phyloP scores from a whole-genome alignment of 2,888 invertebrate genomes.

The Pimpla rufipes region DNA sequence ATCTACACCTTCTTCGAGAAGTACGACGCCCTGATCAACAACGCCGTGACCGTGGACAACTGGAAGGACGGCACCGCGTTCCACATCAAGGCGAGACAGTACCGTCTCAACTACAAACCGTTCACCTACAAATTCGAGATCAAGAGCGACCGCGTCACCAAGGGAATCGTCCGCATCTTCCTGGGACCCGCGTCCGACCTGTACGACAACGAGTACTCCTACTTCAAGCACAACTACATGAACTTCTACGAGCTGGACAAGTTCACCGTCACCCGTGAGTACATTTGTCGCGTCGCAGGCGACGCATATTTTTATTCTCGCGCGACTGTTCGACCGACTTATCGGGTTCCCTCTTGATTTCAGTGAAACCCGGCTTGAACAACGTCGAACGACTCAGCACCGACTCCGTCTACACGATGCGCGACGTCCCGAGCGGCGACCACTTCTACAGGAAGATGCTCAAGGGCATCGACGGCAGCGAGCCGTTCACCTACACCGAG shows the following conservation, averaged over 20 bases:
- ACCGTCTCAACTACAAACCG: conserved; percentile 90
- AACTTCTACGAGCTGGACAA: conserved; percentile 89
- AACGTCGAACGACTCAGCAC: conserved; percentile 79
- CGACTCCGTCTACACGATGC: conserved; percentile 77
- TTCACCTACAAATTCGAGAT: conserved; percentile 89
- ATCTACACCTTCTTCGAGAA: conserved; percentile 90
- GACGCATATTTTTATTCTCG: background rate
- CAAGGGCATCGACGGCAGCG: conserved; percentile 80
- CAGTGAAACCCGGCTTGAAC: conserved; percentile 82
- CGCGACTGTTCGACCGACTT: background rate
- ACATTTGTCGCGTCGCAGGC: background rate
- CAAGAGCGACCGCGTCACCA: conserved; percentile 88
- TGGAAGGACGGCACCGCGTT: conserved; percentile 85
- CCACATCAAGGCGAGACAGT: conserved; percentile 88
- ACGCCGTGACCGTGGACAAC: conserved; percentile 87
- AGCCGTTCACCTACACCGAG: conserved; percentile 80
- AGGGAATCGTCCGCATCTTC: conserved; percentile 88
- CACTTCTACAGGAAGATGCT: conserved; percentile 79
- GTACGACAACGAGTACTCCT: conserved; percentile 86
- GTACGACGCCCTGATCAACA: conserved; percentile 88
- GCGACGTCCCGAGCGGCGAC: conserved; percentile 77
- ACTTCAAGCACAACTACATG: conserved; percentile 84
- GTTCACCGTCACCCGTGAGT: conserved; percentile 87
- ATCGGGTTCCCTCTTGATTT: conserved; percentile 33
- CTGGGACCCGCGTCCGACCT: conserved; percentile 90